Evolutionary conservation across 2,888 invertebrate genomes (phyloP).

Genomic region (Dynastes tityus): DNA sequence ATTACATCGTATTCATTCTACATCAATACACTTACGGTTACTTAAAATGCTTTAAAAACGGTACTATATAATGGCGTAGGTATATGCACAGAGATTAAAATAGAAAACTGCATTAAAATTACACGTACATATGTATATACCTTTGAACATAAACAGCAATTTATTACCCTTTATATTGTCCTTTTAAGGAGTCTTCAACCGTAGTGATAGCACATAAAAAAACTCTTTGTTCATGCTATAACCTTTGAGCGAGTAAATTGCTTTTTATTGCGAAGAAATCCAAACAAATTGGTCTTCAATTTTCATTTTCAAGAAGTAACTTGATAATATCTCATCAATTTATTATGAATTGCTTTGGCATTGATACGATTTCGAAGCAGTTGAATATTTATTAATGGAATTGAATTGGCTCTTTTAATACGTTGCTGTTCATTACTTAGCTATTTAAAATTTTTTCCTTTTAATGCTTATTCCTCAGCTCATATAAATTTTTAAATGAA

Average conservation of each 20-base stretch:
- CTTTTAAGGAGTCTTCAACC: conserved; percentile 9
- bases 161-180: conserved; percentile 1
- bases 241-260: background rate
- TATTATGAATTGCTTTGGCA: no score
- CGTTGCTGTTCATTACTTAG: no score
- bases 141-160: conserved; percentile 2
- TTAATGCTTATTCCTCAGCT: no score
- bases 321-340: no score
- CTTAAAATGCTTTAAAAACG: background rate
- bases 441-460: no score
- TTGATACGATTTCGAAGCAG: no score
- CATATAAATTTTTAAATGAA: no score
- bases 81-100: background rate
- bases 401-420: no score
- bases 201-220: background rate
- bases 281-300: background rate
- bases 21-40: conserved; percentile 3
- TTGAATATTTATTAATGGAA: no score
- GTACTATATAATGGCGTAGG: background rate
- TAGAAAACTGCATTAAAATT: conserved; percentile 14
- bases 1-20: background rate
- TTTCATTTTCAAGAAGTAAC: no score
- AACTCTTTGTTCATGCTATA: conserved; percentile 1
- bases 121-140: background rate
- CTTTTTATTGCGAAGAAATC: background rate